These are phyloP conservation scores for Chelonus formosanus DNA, from an alignment of 2,888 invertebrate genomes.

Conservation along the genomic window DNA sequence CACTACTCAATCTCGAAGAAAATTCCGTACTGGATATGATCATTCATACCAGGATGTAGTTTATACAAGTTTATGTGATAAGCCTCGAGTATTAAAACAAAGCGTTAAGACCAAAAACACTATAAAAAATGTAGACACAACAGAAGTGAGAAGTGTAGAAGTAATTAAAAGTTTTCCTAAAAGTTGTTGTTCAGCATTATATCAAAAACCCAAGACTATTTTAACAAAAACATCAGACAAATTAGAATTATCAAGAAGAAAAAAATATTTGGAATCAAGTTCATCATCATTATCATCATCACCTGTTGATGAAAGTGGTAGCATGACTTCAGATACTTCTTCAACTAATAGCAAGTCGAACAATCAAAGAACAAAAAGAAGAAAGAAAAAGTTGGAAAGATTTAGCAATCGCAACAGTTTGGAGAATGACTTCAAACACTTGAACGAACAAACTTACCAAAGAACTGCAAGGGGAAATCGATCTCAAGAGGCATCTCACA, in stretches of 20 bases:
- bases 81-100: conserved; percentile 30
- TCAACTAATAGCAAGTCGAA: not conserved
- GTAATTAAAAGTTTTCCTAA: conserved; percentile 37
- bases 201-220: not conserved
- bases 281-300: conserved; percentile 2
- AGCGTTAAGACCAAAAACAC: conserved; percentile 33
- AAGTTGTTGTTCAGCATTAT: conserved; percentile 24
- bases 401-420: conserved; percentile 23
- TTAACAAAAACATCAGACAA: not conserved
- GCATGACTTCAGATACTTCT: not conserved
- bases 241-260: not conserved
- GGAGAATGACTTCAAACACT: conserved; percentile 4
- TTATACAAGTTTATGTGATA: conserved; percentile 16
- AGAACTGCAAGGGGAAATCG: conserved; percentile 2
- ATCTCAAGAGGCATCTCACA: conserved; percentile 17
- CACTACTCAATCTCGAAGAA: not conserved
- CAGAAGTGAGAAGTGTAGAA: conserved; percentile 41
- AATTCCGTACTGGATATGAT: not conserved
- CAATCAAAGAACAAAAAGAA: not conserved
- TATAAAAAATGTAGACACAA: conserved; percentile 30
- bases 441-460: conserved; percentile 6
- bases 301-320: not conserved
- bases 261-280: not conserved
- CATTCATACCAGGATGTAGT: not conserved
- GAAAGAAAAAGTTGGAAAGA: not conserved